These are phyloP conservation scores for Siniperca obscura DNA, from an alignment of 2,797 vertebrate species.

Conservation along the genomic window DNA sequence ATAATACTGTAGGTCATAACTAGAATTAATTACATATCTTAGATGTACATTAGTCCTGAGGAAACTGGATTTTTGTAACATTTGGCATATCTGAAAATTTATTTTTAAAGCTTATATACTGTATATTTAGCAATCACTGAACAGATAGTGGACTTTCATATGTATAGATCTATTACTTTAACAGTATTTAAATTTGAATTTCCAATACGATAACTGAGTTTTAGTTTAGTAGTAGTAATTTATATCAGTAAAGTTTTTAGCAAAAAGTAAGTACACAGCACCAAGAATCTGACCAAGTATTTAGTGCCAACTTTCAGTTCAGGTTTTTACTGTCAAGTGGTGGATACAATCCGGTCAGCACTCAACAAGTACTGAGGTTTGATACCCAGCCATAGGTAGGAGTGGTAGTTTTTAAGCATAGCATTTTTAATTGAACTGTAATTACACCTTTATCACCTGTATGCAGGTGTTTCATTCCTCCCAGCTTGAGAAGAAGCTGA, in stretches of 20 bases:
- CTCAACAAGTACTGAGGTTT: neutral
- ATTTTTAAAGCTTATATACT: neutral
- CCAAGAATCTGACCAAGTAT: neutral
- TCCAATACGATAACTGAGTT: neutral
- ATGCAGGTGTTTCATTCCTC: conserved; percentile 90
- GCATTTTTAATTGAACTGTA: neutral
- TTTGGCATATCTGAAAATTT: neutral
- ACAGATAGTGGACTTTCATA: neutral
- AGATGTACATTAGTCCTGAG: neutral
- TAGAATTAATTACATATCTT: neutral
- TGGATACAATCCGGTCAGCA: neutral
- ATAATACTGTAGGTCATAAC: neutral
- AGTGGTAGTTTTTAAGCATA: neutral
- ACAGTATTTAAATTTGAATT: neutral
- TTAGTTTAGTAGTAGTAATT: too few relatives aligned
- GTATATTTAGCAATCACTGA: neutral
- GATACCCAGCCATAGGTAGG: too few relatives aligned
- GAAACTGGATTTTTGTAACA: neutral
- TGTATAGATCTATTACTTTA: neutral
- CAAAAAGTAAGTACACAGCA: neutral
- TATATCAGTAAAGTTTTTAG: neutral
- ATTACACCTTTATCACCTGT: neutral
- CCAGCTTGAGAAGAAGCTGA: conserved; percentile 89
- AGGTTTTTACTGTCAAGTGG: neutral
- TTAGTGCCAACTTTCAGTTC: neutral